Percentiles rank a stretch among this genome's conserved stretches.
These are phyloP conservation scores for Sander vitreus DNA, from an alignment of 2,113 vertebrate species.

Conservation along the genomic window DNA sequence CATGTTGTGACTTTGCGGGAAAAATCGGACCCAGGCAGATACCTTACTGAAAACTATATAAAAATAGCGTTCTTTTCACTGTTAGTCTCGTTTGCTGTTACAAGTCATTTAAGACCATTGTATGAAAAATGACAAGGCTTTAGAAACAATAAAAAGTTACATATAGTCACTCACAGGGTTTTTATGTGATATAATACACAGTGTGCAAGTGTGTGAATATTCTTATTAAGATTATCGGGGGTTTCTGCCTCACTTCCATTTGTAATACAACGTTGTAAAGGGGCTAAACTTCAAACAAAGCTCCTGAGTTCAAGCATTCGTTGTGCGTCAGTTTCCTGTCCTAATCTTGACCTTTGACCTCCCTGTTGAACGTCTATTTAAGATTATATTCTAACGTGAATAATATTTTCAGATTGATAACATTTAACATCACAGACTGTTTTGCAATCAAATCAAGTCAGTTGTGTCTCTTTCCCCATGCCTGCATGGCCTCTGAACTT, in stretches of 20 bases:
- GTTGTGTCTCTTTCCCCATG: not conserved
- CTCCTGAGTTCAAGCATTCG: not conserved
- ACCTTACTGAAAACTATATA: too few species aligned
- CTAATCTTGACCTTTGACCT: not conserved
- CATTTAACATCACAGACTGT: not conserved
- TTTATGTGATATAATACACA: too few species aligned
- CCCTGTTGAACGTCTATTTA: not conserved
- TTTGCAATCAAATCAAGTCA: too few species aligned
- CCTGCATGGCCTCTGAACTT: slow-evolving; percentile 11
- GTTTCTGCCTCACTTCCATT: not conserved
- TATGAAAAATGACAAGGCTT: too few species aligned
- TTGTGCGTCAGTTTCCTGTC: not conserved
- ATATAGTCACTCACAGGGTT: too few species aligned
- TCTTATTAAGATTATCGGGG: not conserved
- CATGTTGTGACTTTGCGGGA: too few species aligned
- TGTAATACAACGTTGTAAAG: not conserved
- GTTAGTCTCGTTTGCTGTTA: too few species aligned
- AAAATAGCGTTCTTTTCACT: too few species aligned
- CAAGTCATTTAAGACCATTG: too few species aligned
- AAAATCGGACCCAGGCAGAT: too few species aligned
- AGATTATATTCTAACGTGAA: not conserved
- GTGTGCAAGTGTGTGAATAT: not conserved
- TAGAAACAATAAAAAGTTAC: too few species aligned
- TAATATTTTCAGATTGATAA: not conserved
- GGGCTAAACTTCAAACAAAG: not conserved